Percentiles rank a stretch among this genome's conserved stretches.
phyloP scores from a whole-genome alignment of 1,140 invertebrate genomes.

The Scaptomyza montana region DNA sequence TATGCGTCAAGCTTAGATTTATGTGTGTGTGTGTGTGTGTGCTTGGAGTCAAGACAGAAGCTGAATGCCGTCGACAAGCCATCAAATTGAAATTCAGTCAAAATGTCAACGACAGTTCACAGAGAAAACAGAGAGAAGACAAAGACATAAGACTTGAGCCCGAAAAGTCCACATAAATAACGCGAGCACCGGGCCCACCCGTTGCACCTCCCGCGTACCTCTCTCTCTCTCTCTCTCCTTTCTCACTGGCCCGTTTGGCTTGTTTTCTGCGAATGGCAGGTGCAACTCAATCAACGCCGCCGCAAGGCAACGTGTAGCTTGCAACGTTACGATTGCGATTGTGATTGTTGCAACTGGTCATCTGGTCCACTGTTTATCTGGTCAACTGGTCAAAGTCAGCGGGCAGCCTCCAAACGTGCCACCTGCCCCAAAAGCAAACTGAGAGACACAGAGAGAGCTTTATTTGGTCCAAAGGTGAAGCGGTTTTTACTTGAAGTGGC shows the following conservation, averaged over 20 bases:
- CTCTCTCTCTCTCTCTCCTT: too few species aligned
- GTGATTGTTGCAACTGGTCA: slow-evolving; percentile 28
- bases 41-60: slow-evolving; percentile 43
- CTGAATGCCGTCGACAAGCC: slow-evolving; percentile 38
- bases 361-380: background rate
- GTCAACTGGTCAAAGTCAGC: too few species aligned
- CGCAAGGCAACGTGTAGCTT: background rate
- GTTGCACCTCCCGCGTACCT: background rate
- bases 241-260: slow-evolving; percentile 36
- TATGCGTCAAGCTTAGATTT: slow-evolving; percentile 48
- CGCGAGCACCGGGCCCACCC: slow-evolving; percentile 39
- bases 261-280: slow-evolving; percentile 81
- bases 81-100: slow-evolving; percentile 73
- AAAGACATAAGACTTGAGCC: slow-evolving; percentile 27
- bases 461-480: slow-evolving; percentile 43
- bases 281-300: slow-evolving; percentile 76
- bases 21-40: slow-evolving; percentile 30
- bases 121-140: slow-evolving; percentile 11
- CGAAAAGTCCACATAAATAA: slow-evolving; percentile 75
- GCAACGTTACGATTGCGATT: slow-evolving; percentile 1
- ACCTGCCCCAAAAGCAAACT: slow-evolving; percentile 52
- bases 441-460: slow-evolving; percentile 15
- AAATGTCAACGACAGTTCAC: slow-evolving; percentile 68
- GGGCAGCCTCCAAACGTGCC: slow-evolving; percentile 15
- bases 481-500: slow-evolving; percentile 20